Conservation (phyloP, 2,888 invertebrate genomes). For the Morpho achilles region DNA sequence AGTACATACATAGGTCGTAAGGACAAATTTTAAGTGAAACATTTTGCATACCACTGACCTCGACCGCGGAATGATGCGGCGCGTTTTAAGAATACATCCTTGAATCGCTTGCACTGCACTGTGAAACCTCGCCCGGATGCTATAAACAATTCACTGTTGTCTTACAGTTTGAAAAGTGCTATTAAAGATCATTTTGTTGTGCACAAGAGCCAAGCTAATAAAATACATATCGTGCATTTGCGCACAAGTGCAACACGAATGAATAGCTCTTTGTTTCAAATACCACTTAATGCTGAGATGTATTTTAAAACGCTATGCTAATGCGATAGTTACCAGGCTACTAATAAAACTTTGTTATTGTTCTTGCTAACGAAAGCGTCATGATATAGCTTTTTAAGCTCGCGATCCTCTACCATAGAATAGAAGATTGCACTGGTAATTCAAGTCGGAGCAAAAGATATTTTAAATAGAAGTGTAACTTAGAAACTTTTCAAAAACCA, state of each 20-base stretch:
- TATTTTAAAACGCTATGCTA: conserved; percentile 18
- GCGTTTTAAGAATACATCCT: not conserved
- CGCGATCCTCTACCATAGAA: too few species aligned
- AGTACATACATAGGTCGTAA: too few species aligned
- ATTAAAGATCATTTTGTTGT: conserved; percentile 23
- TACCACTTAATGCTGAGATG: conserved; percentile 19
- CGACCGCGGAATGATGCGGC: too few species aligned
- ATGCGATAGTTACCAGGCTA: conserved; percentile 9
- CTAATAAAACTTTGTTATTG: not conserved
- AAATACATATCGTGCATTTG: conserved; percentile 13
- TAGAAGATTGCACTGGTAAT: too few species aligned
- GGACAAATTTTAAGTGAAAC: too few species aligned
- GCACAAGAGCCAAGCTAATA: conserved; percentile 16
- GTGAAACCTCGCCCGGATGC: conserved; percentile 8
- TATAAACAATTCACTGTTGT: conserved; percentile 15
- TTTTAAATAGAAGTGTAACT: too few species aligned
- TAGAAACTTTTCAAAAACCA: too few species aligned
- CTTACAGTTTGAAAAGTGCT: conserved; percentile 20
- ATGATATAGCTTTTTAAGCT: too few species aligned
- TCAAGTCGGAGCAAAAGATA: too few species aligned
- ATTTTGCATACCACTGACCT: too few species aligned
- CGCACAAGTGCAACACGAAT: conserved; percentile 20
- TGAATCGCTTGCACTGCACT: conserved; percentile 1
- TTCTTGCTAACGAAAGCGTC: too few species aligned
- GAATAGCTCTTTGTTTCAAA: conserved; percentile 30